A percentile compares a stretch with the other conserved stretches of the same genome.
Evolutionary conservation across 2,888 invertebrate species (phyloP).

Genomic region (Cataglyphis livida): DNA sequence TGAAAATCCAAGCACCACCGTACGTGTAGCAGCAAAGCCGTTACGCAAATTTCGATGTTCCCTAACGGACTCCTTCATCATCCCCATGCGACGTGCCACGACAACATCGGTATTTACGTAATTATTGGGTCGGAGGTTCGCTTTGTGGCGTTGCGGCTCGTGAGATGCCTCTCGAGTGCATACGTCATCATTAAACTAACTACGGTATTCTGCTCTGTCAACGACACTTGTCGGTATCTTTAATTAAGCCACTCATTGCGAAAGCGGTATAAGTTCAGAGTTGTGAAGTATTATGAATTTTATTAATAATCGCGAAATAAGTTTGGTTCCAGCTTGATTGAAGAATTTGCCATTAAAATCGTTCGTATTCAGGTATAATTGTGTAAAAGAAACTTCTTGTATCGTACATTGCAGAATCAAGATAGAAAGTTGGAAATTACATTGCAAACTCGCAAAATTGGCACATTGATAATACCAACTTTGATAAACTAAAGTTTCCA

Average conservation of each 20-base stretch:
- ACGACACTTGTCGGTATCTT: background rate
- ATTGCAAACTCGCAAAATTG: background rate
- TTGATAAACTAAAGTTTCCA: conserved; percentile 7
- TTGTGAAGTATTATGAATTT: background rate
- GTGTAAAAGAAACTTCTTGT: background rate
- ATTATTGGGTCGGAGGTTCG: conserved; percentile 70
- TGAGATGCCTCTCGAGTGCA: conserved; percentile 34
- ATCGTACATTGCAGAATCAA: background rate
- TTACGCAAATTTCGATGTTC: conserved; percentile 29
- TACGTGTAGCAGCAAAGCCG: background rate
- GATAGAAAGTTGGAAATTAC: background rate
- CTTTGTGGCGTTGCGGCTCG: conserved; percentile 57
- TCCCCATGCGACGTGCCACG: conserved; percentile 42
- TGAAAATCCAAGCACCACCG: conserved; percentile 8
- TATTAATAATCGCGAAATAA: background rate
- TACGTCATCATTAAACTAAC: conserved; percentile 63
- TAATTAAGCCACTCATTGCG: background rate
- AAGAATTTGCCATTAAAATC: background rate
- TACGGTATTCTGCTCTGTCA: background rate
- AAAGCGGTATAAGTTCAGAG: background rate
- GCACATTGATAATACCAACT: conserved; percentile 9
- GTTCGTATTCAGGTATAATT: background rate
- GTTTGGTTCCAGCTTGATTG: background rate
- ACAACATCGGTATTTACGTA: conserved; percentile 71
- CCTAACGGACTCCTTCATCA: conserved; percentile 52